Conservation (phyloP, 2,888 invertebrate genomes). For the Caenorhabditis doughertyi region DNA sequence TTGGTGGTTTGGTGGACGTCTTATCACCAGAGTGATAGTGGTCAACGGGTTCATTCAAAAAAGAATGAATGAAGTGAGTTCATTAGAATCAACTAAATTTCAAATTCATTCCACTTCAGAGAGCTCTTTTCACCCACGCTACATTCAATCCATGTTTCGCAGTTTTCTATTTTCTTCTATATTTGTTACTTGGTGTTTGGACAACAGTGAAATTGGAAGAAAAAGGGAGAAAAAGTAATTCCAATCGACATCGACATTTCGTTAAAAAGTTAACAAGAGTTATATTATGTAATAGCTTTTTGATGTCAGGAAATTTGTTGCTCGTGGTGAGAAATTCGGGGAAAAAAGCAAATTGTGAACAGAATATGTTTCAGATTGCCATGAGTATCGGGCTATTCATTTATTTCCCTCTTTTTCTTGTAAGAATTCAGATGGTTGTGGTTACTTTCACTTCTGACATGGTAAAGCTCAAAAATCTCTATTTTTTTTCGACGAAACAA, state of each 20-base stretch:
- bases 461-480: too few relatives aligned
- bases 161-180: slow-evolving; percentile 51
- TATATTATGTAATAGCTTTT: slow-evolving; percentile 41
- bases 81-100: not conserved
- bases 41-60: not conserved
- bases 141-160: slow-evolving; percentile 34
- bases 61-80: slow-evolving; percentile 12
- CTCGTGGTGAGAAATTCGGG: slow-evolving; percentile 11
- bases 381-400: not conserved
- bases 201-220: slow-evolving; percentile 20
- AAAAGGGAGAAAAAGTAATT: slow-evolving; percentile 15
- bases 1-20: slow-evolving; percentile 26
- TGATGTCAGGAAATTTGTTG: slow-evolving; percentile 53
- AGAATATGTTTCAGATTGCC: slow-evolving; percentile 8
- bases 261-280: slow-evolving; percentile 38
- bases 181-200: slow-evolving; percentile 38
- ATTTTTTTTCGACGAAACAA: not conserved
- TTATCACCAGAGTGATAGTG: not conserved
- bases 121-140: not conserved
- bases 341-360: not conserved
- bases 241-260: slow-evolving; percentile 6
- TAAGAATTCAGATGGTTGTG: not conserved
- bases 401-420: not conserved
- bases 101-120: not conserved
- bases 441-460: slow-evolving; percentile 51